These are phyloP conservation scores for Archips crataeganus DNA, from an alignment of 2,888 invertebrate species.

Conservation along the genomic window DNA sequence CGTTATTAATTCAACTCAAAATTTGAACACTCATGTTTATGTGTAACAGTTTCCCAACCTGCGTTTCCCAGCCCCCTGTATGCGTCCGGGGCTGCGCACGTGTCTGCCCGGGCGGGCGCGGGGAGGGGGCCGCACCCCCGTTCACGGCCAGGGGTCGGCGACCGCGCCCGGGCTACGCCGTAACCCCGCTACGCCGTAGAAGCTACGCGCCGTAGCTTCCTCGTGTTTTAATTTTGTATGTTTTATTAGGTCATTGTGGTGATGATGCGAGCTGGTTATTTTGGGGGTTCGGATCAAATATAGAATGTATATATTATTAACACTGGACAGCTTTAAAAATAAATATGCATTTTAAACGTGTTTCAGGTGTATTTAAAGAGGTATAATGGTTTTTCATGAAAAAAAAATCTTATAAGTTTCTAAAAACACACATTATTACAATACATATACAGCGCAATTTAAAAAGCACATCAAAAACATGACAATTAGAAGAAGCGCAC, in stretches of 20 bases:
- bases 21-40: not conserved
- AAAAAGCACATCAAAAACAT: not conserved
- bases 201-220: constrained; percentile 76
- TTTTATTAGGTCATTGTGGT: constrained; percentile 69
- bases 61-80: constrained; percentile 47
- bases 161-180: constrained; percentile 82
- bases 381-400: no score
- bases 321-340: not conserved
- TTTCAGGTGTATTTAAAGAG: not conserved
- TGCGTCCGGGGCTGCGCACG: constrained; percentile 61
- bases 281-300: not conserved
- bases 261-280: constrained; percentile 29
- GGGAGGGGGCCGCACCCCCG: constrained; percentile 75
- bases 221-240: constrained; percentile 68
- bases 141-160: constrained; percentile 86
- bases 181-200: constrained; percentile 78
- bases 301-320: constrained; percentile 1
- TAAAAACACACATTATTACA: no score
- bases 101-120: constrained; percentile 57
- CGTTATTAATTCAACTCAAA: not conserved
- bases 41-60: not conserved
- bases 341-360: not conserved
- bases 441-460: not conserved
- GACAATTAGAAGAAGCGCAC: not conserved
- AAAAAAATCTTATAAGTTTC: no score